Evolutionary conservation across 23 tunicate species (phyloP).

Genomic region (Styela plicata): DNA sequence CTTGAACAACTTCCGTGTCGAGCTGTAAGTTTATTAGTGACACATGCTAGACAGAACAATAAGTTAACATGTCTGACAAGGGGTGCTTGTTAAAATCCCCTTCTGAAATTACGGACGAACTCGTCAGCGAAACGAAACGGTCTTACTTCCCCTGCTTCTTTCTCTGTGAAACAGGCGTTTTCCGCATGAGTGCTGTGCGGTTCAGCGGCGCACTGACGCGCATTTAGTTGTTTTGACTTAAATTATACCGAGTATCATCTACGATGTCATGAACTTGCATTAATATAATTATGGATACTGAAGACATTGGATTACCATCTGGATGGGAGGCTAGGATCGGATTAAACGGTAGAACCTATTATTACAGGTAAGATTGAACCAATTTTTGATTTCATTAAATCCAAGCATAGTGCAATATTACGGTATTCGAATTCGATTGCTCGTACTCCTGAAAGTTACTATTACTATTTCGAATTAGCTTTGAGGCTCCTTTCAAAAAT

Average conservation of each 20-base stretch:
- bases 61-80: too few relatives aligned
- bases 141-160: not conserved
- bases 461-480: too few relatives aligned
- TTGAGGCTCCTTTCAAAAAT: too few relatives aligned
- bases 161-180: not conserved
- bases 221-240: not conserved
- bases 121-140: not conserved
- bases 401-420: too few relatives aligned
- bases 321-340: constrained; percentile 85
- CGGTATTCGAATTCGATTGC: too few relatives aligned
- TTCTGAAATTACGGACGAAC: not conserved
- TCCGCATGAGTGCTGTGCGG: not conserved
- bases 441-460: too few relatives aligned
- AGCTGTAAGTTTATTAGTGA: too few relatives aligned
- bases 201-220: not conserved
- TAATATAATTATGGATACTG: not conserved
- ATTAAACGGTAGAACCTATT: constrained; percentile 73
- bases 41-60: too few relatives aligned
- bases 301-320: constrained; percentile 24
- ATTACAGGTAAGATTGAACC: constrained; percentile 76
- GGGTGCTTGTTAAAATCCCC: not conserved
- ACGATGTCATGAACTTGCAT: not conserved
- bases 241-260: not conserved
- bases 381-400: too few relatives aligned
- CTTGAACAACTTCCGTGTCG: too few relatives aligned